Evolutionary conservation across 2,113 vertebrate species (phyloP), one percentile per base, ranked within the genome.

Genomic region (Turdus rufiventris): DNA sequence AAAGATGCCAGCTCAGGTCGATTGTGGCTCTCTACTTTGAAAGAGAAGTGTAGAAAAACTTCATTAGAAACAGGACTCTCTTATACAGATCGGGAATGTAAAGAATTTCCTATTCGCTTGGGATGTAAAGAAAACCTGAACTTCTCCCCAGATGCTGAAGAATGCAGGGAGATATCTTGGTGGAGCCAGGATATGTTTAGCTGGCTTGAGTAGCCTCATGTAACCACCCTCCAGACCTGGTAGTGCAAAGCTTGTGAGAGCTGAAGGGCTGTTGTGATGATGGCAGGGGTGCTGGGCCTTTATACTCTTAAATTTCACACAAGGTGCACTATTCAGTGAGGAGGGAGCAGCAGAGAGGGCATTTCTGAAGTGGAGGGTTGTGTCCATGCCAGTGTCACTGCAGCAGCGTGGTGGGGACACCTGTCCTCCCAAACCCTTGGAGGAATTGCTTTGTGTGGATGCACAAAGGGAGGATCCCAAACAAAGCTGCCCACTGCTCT

Each of bases 51-150:
- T 63, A 85, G 57, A 50, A 91, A 81, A 88, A 61, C 88, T 70
- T 91, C 38, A 57, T 91, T 85, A 88, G 84, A 65, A 96, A 51
- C 13, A 84, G 80, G 56, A 43, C 67, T 63, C 79, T 68, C 89
- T 84, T 93, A 78, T 2, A 51, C 34, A 71, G 53, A 45, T 58
- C 61, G 93, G 96, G 96, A 97, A 97, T 97, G 93, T 93, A 67
- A 97, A 94, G 95, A 96, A 97, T 97, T 96, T 94, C 68, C 68
- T 68, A 94, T 97, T 95, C 91, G 72, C 47, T 93, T 47, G 77
- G 60, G 47, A 73, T 89, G 80, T 73, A 88, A 96, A 94, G 93
- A 94, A 96, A 96, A 97, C 82, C 31, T 57, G 91, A 96, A 76
- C 78, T 94, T 76, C 50, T 80, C 58, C 70, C 34, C 51, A 61